Base-by-base conservation (phyloP, 2,113 vertebrate species). In the Bubo scandiacus region DNA sequence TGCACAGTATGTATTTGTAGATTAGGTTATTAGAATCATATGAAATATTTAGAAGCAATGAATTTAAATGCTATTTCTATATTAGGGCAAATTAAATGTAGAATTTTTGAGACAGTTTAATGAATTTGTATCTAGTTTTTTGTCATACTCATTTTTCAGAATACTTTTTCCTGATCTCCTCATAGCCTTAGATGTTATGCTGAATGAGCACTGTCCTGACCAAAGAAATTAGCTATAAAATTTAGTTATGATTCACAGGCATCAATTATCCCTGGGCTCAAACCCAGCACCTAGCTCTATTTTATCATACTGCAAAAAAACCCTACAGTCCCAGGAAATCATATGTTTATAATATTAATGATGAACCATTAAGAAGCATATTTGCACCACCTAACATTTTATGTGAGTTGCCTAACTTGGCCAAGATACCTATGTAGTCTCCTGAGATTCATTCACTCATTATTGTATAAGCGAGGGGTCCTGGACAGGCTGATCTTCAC, bases 11-110 rank as follows among this genome's bases (percentile, higher is more conserved):
- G 75, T 38, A 80, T 90, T 82, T 90, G 88, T 85, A 80, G 74
- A 81, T 85, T 87, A 88, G 62, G 57, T 58, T 92, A 86, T 92
- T 94, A 95, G 58, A 94, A 80, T 9, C 25, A 62, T 23, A 95
- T 85, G 32, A 91, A 95, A 93, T 88, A 95, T 95, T 94, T 93
- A 95, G 51, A 77, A 93, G 75, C 49, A 95, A 92, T 80, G 16
- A 96, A 93, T 96, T 93, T 82, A 72, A 94, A 91, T 65, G 25
- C 10, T 57, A 34, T 78, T 88, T 86, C 86, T 91, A 57, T 75
- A 73, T 77, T 80, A 90, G 2, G 10, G 30, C 19, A 82, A 75
- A 87, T 82, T 72, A 92, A 87, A 75, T 77, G 45, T 47, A 79
- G 85, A 89, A 45, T 82, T 91, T 89, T 77, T 80, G 38, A 91